Conservation (phyloP, 53 echinoderm and acorn worm genomes). For the Paelopatides confundens region DNA sequence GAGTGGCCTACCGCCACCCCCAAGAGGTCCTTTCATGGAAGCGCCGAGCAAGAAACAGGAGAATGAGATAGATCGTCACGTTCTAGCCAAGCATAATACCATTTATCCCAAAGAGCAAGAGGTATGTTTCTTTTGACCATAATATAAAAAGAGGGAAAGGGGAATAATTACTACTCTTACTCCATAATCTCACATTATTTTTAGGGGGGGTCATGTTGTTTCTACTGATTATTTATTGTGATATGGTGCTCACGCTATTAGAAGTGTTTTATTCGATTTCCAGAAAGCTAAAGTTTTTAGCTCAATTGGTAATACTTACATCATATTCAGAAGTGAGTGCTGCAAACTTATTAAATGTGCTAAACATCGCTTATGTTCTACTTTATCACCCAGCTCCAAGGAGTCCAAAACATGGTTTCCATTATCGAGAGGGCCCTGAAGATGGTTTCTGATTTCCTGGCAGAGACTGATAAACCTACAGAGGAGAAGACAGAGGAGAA, state of each 20-base stretch:
- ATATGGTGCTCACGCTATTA: too few relatives aligned
- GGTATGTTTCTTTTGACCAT: conserved; percentile 50
- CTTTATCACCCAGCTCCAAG: conserved; percentile 68
- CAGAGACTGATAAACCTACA: conserved; percentile 89
- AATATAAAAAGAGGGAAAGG: too few relatives aligned
- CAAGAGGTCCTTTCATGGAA: conserved; percentile 14
- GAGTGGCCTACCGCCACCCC: conserved; percentile 83
- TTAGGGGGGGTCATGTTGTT: too few relatives aligned
- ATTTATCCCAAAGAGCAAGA: conserved; percentile 94
- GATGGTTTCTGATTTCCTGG: conserved; percentile 92
- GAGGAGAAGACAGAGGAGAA: not conserved
- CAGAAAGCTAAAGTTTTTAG: too few relatives aligned
- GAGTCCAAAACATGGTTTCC: conserved; percentile 93
- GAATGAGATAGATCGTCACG: conserved; percentile 94
- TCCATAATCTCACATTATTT: too few relatives aligned
- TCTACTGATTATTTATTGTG: too few relatives aligned
- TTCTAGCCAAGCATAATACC: conserved; percentile 90
- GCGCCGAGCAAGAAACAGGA: conserved; percentile 89
- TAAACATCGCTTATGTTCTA: not conserved
- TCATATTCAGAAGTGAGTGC: too few relatives aligned
- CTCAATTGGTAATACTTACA: too few relatives aligned
- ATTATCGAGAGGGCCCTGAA: conserved; percentile 93
- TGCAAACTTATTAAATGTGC: too few relatives aligned
- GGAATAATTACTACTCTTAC: too few relatives aligned
- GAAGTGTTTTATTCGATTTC: too few relatives aligned